Base-by-base conservation (phyloP, 2,113 vertebrate genomes). In the Ploceus nigricollis region DNA sequence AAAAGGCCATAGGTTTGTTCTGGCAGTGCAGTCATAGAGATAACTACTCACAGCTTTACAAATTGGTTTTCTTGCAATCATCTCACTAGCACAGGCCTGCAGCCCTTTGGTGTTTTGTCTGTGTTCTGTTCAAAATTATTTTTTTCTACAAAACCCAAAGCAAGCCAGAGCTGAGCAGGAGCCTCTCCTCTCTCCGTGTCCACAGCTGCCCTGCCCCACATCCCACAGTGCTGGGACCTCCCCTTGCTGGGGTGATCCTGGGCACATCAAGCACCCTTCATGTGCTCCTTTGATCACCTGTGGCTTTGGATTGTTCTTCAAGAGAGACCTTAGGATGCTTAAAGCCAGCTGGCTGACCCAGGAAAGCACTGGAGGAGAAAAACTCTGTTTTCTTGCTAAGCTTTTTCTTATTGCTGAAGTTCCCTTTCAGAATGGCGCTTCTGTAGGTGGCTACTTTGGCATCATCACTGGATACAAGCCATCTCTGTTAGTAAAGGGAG, bases 41-140 rank as follows among this genome's bases (percentile, higher is more conserved):
- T 88, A 97, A 95, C 96, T 84, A 82, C 82, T 89, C 75, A 20
- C 0, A 2, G 94, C 95, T 96, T 94, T 91, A 88, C 78, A 88
- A 90, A 95, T 92, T 94, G 93, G 82, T 90, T 94, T 96, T 78
- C 50, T 66, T 75, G 53, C 80, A 87, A 72, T 78, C 95, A 70
- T 75, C 87, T 93, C 79, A 42, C 63, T 82, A 35, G 94, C 81
- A 28, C 1, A 16, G 73, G 69, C 73, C 48, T n/a, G 51, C 17
- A 63, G 72, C 30, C 51, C 65, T 65, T 64, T 78, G 44, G 50
- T 72, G 21, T 45, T 77, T 23, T 30, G 4, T 33, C 37, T 37
- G 10, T 61, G 20, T 35, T 76, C 60, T 78, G 16, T 64, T 87
- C 39, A 63, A 77, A 77, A 64, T 10, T 13, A 11, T 11, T 47